Base-by-base conservation (phyloP, 2,113 vertebrate genomes). In the Pelecanus crispus region DNA sequence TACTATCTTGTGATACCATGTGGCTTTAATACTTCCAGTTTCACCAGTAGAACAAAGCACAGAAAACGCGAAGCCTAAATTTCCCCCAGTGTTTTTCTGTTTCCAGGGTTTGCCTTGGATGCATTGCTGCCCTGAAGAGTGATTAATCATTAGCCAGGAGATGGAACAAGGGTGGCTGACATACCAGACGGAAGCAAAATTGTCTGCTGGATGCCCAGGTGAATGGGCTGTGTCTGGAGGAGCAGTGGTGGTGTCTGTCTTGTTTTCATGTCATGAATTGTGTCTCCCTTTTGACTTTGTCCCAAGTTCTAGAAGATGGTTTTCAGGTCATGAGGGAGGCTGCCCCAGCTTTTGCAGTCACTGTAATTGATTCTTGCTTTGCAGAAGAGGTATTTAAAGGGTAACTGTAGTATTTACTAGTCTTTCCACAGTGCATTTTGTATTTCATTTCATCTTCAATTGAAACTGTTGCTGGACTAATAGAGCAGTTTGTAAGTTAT, bases 121-220 rank as follows among this genome's bases (percentile, higher is more conserved):
- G 85, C 94, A 92, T 95, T 81, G 80, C 72, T 95, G 59, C 72
- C 17, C 26, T 81, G 73, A 79, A 87, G 86, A 82, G 90, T 94
- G 84, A 96, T 97, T 96, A 91, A 92, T 97, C 44, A 63, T 42
- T 78, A 80, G n/a, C 86, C 8, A 11, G 2, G 13, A 92, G 80
- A 55, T 93, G 80, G 63, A 95, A 36, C 73, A 88, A 66, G 81
- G 67, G 65, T 80, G 62, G 52, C 80, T 90, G 87, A 80, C 38
- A 20, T 66, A 72, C 28, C 65, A 92, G 70, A 88, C 78, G 86
- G 88, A 82, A 87, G 74, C 44, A 82, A 73, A 95, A 92, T 78
- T 93, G 70, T 95, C 58, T 81, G 58, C 82, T 73, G 55, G 53
- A 31, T 94, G 56, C 47, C 65, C 70, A 67, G 70, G 86, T 92